Percentiles rank a stretch among this genome's conserved stretches.
Conservation (phyloP, 2,797 vertebrate species). For the Remorina albescens region DNA sequence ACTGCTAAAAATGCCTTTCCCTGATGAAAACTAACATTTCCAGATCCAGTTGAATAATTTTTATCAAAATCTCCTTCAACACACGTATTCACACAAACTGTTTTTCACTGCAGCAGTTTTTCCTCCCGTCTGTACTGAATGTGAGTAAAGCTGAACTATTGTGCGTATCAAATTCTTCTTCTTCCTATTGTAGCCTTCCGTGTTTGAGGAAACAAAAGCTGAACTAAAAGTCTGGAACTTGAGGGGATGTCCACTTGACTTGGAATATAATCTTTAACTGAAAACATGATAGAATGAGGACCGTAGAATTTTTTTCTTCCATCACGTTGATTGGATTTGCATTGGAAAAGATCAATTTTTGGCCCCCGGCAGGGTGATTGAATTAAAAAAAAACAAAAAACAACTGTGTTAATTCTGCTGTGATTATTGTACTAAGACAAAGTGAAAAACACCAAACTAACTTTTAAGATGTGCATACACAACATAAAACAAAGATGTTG, state of each 20-base stretch:
- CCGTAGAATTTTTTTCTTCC: background rate
- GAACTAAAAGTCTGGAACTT: background rate
- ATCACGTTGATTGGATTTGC: background rate
- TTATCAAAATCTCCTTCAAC: background rate
- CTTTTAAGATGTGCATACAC: constrained; percentile 8
- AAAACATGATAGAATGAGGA: background rate
- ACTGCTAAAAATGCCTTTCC: background rate
- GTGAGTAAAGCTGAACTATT: background rate
- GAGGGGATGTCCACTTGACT: background rate
- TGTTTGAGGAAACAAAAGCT: background rate
- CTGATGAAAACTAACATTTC: background rate
- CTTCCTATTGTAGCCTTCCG: background rate
- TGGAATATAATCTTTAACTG: background rate
- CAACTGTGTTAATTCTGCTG: background rate
- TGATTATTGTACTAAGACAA: background rate
- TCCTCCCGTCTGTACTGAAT: background rate
- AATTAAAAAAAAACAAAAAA: background rate
- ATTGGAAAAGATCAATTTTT: background rate
- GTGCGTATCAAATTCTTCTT: background rate
- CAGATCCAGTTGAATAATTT: no score
- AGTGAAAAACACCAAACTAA: background rate
- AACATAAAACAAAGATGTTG: background rate
- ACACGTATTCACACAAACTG: background rate
- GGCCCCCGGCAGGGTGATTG: background rate
- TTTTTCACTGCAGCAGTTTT: background rate